A percentile compares a stretch with the other conserved stretches of the same genome.
Conservation (phyloP, 2,888 invertebrate species). For the Hyalella azteca region DNA sequence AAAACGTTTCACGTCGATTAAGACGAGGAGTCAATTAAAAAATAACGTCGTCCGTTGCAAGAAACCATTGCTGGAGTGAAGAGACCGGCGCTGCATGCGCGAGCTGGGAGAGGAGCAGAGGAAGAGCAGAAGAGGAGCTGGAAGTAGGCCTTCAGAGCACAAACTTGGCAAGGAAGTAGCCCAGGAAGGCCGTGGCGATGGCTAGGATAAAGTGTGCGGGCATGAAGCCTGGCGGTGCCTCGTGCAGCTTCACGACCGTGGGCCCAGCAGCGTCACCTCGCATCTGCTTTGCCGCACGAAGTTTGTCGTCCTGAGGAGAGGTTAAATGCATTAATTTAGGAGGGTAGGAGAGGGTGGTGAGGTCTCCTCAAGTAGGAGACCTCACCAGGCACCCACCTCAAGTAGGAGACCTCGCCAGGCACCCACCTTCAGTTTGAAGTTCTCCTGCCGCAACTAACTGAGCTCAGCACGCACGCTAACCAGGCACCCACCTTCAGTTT, state of each 20-base stretch:
- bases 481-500: slow-evolving; percentile 66
- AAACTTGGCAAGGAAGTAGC: slow-evolving; percentile 54
- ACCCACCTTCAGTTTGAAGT: background rate
- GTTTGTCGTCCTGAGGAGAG: slow-evolving; percentile 44
- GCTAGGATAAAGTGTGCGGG: slow-evolving; percentile 52
- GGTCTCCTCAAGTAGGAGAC: background rate
- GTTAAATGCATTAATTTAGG: background rate
- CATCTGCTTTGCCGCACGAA: slow-evolving; percentile 42
- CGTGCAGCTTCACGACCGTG: slow-evolving; percentile 45
- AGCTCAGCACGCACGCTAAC: background rate
- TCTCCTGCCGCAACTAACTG: background rate
- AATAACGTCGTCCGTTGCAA: too few relatives aligned
- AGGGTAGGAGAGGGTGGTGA: background rate
- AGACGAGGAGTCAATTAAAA: too few relatives aligned
- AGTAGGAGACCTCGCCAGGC: background rate
- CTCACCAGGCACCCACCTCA: background rate
- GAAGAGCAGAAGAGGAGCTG: too few relatives aligned
- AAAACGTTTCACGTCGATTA: too few relatives aligned
- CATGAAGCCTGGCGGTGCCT: slow-evolving; percentile 43
- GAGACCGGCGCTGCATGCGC: too few relatives aligned
- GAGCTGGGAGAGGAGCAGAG: too few relatives aligned
- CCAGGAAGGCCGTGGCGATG: slow-evolving; percentile 50
- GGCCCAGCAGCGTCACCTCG: slow-evolving; percentile 11
- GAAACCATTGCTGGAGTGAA: background rate
- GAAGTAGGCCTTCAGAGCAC: slow-evolving; percentile 52